phyloP scores from a whole-genome alignment of 2,888 invertebrate genomes.

The Melanostoma scalare region DNA sequence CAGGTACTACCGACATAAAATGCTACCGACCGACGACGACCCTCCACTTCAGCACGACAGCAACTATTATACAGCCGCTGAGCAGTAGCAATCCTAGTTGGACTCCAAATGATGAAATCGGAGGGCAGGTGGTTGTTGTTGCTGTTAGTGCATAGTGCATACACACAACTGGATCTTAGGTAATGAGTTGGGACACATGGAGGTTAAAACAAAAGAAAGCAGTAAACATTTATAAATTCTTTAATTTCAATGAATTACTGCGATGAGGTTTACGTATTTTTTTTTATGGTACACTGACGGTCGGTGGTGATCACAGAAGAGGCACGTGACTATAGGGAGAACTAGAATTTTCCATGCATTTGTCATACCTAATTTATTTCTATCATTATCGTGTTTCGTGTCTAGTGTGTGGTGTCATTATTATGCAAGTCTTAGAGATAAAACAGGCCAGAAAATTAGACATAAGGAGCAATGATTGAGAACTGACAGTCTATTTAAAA shows the following conservation, averaged over 20 bases:
- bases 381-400: neutral
- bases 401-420: slow-evolving; percentile 6
- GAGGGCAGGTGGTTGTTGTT: slow-evolving; percentile 55
- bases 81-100: slow-evolving; percentile 28
- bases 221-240: slow-evolving; percentile 52
- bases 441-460: neutral
- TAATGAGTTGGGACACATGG: slow-evolving; percentile 58
- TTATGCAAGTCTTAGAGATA: neutral
- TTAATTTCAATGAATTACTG: slow-evolving; percentile 69
- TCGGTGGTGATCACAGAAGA: neutral
- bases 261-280: slow-evolving; percentile 6
- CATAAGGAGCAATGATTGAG: no score
- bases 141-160: slow-evolving; percentile 6
- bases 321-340: slow-evolving; percentile 58
- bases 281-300: neutral
- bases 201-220: slow-evolving; percentile 57
- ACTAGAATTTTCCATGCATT: slow-evolving; percentile 44
- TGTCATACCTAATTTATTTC: slow-evolving; percentile 26
- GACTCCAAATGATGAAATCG: slow-evolving; percentile 49
- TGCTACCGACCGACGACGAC: slow-evolving; percentile 59
- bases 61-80: neutral
- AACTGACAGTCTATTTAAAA: no score
- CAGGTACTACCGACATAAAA: slow-evolving; percentile 65
- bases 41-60: neutral
- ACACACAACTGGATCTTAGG: slow-evolving; percentile 36